Percentiles rank a stretch among this genome's conserved stretches.
phyloP scores from a whole-genome alignment of 2,113 vertebrate species.

The Opisthocomus hoazin region DNA sequence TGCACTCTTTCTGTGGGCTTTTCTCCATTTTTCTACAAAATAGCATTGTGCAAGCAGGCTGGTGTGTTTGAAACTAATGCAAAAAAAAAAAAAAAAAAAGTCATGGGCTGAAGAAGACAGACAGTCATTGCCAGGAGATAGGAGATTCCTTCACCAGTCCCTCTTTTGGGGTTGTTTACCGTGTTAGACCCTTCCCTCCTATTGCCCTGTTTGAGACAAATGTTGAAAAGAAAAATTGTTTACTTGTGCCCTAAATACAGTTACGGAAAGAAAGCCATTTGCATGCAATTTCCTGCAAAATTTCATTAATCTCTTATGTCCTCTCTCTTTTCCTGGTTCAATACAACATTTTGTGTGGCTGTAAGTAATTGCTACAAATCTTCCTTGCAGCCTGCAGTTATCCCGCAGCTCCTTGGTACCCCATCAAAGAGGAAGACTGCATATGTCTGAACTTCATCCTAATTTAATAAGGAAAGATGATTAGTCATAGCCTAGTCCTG shows the following conservation, averaged over 20 bases:
- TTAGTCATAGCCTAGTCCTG: not conserved
- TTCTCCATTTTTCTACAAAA: not conserved
- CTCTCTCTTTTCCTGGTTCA: not conserved
- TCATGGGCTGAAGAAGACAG: not conserved
- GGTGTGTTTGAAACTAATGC: not conserved
- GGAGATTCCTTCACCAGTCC: not conserved
- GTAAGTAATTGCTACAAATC: not conserved
- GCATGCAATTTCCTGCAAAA: not conserved
- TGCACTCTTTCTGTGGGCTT: not conserved
- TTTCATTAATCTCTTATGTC: not conserved
- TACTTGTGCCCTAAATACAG: not conserved
- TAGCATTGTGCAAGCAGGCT: not conserved
- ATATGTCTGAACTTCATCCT: not conserved
- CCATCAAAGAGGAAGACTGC: not conserved
- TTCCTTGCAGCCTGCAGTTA: not conserved
- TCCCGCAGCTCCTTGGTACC: not conserved
- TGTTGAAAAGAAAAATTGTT: not conserved
- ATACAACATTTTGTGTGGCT: not conserved
- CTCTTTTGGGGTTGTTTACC: not conserved
- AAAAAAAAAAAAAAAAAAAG: not conserved
- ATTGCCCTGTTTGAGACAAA: not conserved
- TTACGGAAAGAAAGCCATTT: not conserved
- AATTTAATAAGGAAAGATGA: not conserved
- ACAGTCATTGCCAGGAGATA: not conserved
- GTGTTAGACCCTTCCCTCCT: not conserved